A percentile compares a stretch with the other conserved stretches of the same genome.
These are phyloP conservation scores for Gonioctena quinquepunctata DNA, from an alignment of 1,140 invertebrate genomes.

Conservation along the genomic window DNA sequence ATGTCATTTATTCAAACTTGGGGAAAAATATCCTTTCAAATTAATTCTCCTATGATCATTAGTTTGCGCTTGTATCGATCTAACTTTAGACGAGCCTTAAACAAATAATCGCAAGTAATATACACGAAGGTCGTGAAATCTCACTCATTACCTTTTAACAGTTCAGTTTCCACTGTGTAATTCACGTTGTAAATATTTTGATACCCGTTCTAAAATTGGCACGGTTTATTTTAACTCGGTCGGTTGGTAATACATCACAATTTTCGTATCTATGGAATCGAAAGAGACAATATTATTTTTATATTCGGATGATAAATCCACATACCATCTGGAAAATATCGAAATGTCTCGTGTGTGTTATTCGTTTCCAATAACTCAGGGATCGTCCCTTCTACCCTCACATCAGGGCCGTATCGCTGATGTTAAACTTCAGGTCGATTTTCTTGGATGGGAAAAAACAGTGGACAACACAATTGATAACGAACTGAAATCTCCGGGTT, in stretches of 20 bases:
- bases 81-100: too few relatives aligned
- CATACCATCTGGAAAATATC: conserved; percentile 43
- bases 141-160: not conserved
- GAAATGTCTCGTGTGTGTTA: conserved; percentile 40
- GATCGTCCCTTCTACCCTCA: not conserved
- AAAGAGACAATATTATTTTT: conserved; percentile 50
- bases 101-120: too few relatives aligned
- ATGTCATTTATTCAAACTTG: too few relatives aligned
- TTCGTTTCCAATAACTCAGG: conserved; percentile 29
- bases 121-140: not conserved
- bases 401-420: not conserved
- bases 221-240: not conserved
- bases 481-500: too few relatives aligned
- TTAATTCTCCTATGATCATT: too few relatives aligned
- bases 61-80: too few relatives aligned
- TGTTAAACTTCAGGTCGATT: too few relatives aligned
- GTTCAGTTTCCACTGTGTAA: not conserved
- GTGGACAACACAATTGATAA: too few relatives aligned
- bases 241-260: conserved; percentile 21
- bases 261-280: conserved; percentile 25
- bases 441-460: too few relatives aligned
- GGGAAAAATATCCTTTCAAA: too few relatives aligned
- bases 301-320: conserved; percentile 45
- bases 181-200: not conserved
- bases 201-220: conserved; percentile 4